Evolutionary conservation across 1,140 invertebrate genomes (phyloP), one percentile per base, ranked within the genome.

Genomic region (Myzus persicae): DNA sequence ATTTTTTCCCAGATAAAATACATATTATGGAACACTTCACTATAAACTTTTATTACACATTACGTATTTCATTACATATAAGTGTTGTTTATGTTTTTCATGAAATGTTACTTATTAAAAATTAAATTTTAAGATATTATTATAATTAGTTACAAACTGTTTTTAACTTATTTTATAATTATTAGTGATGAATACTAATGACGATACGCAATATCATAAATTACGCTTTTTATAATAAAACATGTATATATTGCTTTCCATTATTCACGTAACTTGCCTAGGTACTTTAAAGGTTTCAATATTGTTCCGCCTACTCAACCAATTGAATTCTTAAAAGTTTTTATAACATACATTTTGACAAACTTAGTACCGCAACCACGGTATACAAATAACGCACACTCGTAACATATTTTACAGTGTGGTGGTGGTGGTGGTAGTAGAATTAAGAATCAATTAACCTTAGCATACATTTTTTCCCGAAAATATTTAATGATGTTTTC

Each of bases 401-500:
- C n/a, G 20, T 81, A 22, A 38, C 36, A 38, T 22, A 22, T 22
- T 26, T 31, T 11, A 31, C 82, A 84, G 24, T 42, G 24, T 40
- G 22, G 2, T 20, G 20, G 31, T 5, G 5, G 40, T 40, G 38
- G 18, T 18, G 20, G 31, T 5, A 3, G 40, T 40, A 22, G 18
- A 9, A 87, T 87, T n/a, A 87, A 87, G n/a, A 46, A 87, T 87
- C 85, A 87, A 42, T 87, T 87, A 44, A 46, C 18, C n/a, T 87
- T n/a, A 84, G 82, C 26, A 84, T 31, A 87, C 8, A 24, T 46
- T 87, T 46, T n/a, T 9, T 14, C 31, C 31, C 85, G 31, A 87
- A 46, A 87, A 87, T 44, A 36, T 31, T 87, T 87, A 87, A 87
- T 48, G 44, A 87, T 46, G 31, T 87, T 87, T 36, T 48, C 85